Conservation (phyloP, 1,140 invertebrate species). For the Lasaia peninsularis region DNA sequence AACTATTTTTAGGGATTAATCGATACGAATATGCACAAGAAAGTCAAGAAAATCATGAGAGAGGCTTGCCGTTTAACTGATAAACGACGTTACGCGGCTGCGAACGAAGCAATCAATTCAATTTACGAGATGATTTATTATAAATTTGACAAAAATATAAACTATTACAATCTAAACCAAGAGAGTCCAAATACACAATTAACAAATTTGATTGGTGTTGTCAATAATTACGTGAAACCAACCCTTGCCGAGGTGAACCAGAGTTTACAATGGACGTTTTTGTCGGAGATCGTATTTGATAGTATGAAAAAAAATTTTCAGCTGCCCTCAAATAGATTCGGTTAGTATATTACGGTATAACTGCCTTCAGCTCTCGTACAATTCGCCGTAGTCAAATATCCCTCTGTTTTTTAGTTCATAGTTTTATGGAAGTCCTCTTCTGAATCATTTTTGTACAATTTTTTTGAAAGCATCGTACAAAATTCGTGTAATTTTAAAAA, state of each 20-base stretch:
- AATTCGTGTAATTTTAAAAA: too few relatives aligned
- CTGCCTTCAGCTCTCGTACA: too few relatives aligned
- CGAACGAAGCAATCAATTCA: not conserved
- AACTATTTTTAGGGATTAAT: slow-evolving; percentile 5
- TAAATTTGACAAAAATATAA: slow-evolving; percentile 42
- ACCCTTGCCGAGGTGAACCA: slow-evolving; percentile 49
- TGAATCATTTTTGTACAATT: too few relatives aligned
- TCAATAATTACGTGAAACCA: slow-evolving; percentile 58
- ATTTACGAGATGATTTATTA: slow-evolving; percentile 4
- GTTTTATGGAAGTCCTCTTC: too few relatives aligned
- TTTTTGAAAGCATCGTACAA: too few relatives aligned
- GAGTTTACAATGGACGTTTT: slow-evolving; percentile 44
- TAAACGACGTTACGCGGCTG: not conserved
- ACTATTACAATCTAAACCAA: slow-evolving; percentile 57
- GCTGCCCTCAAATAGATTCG: slow-evolving; percentile 48
- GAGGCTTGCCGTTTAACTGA: not conserved
- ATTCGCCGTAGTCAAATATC: too few relatives aligned
- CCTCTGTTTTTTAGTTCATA: too few relatives aligned
- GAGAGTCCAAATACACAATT: slow-evolving; percentile 34
- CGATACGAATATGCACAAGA: not conserved
- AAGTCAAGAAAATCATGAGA: slow-evolving; percentile 37
- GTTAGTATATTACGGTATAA: slow-evolving; percentile 38
- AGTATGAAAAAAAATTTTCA: slow-evolving; percentile 44
- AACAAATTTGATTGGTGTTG: slow-evolving; percentile 28
- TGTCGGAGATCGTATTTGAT: slow-evolving; percentile 36